Evolutionary conservation across 1,140 invertebrate genomes (phyloP), one percentile per base, ranked within the genome.

Genomic region (Pentalonia nigronervosa): DNA sequence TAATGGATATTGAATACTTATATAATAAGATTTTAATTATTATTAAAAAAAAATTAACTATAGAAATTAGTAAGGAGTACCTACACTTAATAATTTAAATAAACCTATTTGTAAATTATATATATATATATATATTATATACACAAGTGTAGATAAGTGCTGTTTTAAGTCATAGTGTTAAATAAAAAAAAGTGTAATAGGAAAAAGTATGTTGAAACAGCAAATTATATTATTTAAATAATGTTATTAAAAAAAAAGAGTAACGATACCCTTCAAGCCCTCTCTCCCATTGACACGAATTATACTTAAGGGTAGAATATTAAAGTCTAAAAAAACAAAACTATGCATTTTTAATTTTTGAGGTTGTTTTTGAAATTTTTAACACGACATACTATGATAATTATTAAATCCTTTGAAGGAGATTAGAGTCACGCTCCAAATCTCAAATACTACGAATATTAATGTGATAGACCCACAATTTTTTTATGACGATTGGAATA

Each of bases 151-250:
- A 23, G 21, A 34, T 23, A 41, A 83, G 34, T 41, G 36, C 41
- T 83, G 76, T 83, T 83, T 83, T 83, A 83, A 83, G 34, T 83
- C 81, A 23, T 21, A 41, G 41, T 83, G 20, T 83, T 83, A 34
- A 83, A 83, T 41, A 41, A 83, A 83, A 23, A 41, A 83, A 83
- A 83, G 34, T 23, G 34, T 83, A 83, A 83, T 83, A 36, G 81
- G 34, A 83, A 41, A 36, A 34, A 83, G 21, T 20, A 41, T 20
- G 34, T 83, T 83, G 34, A 83, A 41, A 23, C 36, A 41, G 23
- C 36, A 83, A 83, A 83, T 83, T 36, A 83, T 83, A 83, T 41
- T 83, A 83, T 83, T 83, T 83, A 83, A 83, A 83, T 41, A 83
- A 83, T 41, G 81, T 41, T 23, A 83, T 83, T 34, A 34, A 36